These are phyloP conservation scores for Volucella inflata DNA, from an alignment of 2,888 invertebrate genomes.

Conservation along the genomic window DNA sequence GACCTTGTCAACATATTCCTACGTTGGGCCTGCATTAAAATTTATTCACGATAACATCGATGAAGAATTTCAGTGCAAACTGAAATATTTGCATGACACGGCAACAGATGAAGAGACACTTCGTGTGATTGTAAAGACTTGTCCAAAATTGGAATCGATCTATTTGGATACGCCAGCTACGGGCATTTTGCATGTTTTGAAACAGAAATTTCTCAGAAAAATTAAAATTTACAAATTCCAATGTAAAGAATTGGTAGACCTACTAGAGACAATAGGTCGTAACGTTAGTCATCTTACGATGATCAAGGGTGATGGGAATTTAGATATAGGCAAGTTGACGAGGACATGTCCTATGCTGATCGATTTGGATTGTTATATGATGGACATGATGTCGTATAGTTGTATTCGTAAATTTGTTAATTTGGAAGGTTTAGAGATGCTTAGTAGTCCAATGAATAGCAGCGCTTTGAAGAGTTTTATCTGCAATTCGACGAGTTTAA, in stretches of 20 bases:
- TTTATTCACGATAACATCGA: conserved; percentile 85
- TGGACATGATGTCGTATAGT: conserved; percentile 86
- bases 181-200: conserved; percentile 81
- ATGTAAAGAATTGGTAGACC: conserved; percentile 86
- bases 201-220: conserved; percentile 83
- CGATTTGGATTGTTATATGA: conserved; percentile 88
- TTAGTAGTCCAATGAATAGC: conserved; percentile 86
- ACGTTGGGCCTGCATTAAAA: conserved; percentile 87
- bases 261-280: conserved; percentile 85
- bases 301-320: conserved; percentile 85
- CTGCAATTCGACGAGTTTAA: conserved; percentile 86
- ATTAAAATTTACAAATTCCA: conserved; percentile 87
- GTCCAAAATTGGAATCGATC: conserved; percentile 87
- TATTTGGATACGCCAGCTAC: conserved; percentile 87
- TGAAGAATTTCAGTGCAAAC: conserved; percentile 86
- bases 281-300: conserved; percentile 86
- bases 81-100: conserved; percentile 88
- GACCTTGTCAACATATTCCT: conserved; percentile 88
- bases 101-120: conserved; percentile 86
- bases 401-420: conserved; percentile 86
- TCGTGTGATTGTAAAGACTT: conserved; percentile 86
- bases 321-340: conserved; percentile 86
- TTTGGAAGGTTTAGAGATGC: conserved; percentile 87
- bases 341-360: conserved; percentile 86
- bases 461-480: conserved; percentile 86